These are phyloP conservation scores for Drosophila melanica DNA, from an alignment of 1,140 invertebrate genomes.

Conservation along the genomic window DNA sequence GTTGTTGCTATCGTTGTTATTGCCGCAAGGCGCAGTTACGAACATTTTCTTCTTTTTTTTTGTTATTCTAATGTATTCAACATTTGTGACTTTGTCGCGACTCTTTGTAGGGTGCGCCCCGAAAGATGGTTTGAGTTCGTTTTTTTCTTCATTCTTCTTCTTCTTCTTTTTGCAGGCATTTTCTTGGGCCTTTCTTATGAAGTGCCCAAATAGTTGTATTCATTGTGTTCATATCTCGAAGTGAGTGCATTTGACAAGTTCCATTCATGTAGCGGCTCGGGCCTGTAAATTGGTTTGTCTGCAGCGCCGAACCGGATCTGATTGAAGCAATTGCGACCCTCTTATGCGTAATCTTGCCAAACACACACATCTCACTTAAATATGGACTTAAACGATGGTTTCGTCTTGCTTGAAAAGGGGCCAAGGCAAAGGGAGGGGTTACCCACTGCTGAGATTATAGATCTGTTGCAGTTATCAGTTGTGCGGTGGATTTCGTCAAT, in stretches of 20 bases:
- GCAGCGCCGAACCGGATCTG: slow-evolving; percentile 18
- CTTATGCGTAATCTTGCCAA: slow-evolving; percentile 7
- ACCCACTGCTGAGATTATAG: neutral
- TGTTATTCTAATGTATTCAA: slow-evolving; percentile 75
- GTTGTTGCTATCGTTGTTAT: slow-evolving; percentile 28
- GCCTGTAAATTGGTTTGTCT: slow-evolving; percentile 12
- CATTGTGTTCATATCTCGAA: slow-evolving; percentile 35
- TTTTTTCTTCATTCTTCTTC: slow-evolving; percentile 9
- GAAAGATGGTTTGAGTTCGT: neutral
- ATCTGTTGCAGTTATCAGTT: slow-evolving; percentile 1
- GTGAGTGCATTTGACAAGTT: slow-evolving; percentile 43
- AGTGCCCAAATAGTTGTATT: slow-evolving; percentile 6
- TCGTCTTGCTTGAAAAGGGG: slow-evolving; percentile 6
- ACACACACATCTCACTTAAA: slow-evolving; percentile 13
- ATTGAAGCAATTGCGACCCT: slow-evolving; percentile 37
- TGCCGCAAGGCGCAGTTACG: slow-evolving; percentile 32
- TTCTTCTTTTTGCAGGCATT: neutral
- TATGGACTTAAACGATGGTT: slow-evolving; percentile 17
- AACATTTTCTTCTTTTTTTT: slow-evolving; percentile 50
- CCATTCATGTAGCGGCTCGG: slow-evolving; percentile 8
- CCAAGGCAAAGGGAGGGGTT: slow-evolving; percentile 3
- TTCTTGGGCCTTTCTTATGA: slow-evolving; percentile 3
- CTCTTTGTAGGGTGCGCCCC: slow-evolving; percentile 26
- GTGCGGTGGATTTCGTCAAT: neutral
- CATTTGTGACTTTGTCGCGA: slow-evolving; percentile 48